phyloP scores from a whole-genome alignment of 2,888 invertebrate species.

The Eudasyphora cyanicolor region DNA sequence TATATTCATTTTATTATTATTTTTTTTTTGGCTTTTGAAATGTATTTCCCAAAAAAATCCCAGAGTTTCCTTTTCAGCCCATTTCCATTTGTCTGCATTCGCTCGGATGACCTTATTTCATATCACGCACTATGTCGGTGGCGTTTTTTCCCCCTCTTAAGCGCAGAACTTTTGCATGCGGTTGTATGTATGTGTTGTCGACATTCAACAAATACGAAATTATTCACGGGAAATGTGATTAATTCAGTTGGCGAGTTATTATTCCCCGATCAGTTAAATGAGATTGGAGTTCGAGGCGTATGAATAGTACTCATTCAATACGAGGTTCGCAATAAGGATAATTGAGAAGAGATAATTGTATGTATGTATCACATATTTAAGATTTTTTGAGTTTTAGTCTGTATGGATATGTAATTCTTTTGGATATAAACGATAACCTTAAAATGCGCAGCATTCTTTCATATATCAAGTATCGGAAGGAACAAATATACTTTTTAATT shows the following conservation, averaged over 20 bases:
- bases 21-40: conserved; percentile 46
- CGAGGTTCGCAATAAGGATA: neutral
- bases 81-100: neutral
- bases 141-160: neutral
- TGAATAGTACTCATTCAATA: neutral
- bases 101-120: conserved; percentile 17
- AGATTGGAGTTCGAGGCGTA: neutral
- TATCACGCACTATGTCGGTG: neutral
- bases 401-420: too few species aligned
- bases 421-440: too few species aligned
- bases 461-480: too few species aligned
- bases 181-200: neutral
- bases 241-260: neutral
- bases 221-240: conserved; percentile 1
- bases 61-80: neutral
- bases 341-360: neutral
- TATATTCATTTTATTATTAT: conserved; percentile 40
- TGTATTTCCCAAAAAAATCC: conserved; percentile 35
- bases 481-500: too few species aligned
- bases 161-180: neutral
- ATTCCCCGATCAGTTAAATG: neutral
- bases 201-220: conserved; percentile 4
- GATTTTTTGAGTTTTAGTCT: too few species aligned
- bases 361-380: too few species aligned
- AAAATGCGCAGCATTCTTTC: too few species aligned